A percentile compares a stretch with the other conserved stretches of the same genome.
phyloP scores from a whole-genome alignment of 2,797 vertebrate genomes.

The Liparis tanakae region DNA sequence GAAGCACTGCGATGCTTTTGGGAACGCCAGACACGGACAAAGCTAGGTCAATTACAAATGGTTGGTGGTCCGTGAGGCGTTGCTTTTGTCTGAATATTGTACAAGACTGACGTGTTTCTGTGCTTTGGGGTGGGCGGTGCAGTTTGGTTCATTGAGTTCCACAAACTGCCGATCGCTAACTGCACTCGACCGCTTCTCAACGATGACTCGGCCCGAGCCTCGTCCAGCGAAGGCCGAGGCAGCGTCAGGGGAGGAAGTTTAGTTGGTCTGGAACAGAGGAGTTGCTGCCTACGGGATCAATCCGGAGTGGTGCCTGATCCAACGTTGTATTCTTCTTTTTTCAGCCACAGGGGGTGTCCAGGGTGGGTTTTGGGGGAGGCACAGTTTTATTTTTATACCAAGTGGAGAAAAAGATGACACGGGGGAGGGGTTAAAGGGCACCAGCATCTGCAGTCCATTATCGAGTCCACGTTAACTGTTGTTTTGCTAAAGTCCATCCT shows the following conservation, averaged over 20 bases:
- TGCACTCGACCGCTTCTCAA: constrained; percentile 37
- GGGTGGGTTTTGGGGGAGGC: constrained; percentile 57
- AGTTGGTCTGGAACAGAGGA: constrained; percentile 9
- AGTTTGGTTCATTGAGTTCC: constrained; percentile 22
- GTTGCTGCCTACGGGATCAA: constrained; percentile 9
- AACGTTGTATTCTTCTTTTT: neutral
- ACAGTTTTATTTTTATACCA: constrained; percentile 79
- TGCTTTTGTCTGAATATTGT: constrained; percentile 36
- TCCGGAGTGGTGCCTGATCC: constrained; percentile 35
- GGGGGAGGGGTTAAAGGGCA: constrained; percentile 39
- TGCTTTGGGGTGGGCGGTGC: constrained; percentile 13
- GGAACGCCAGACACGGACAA: constrained; percentile 33
- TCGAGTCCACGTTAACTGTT: constrained; percentile 60
- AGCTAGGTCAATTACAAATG: constrained; percentile 18
- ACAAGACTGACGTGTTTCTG: constrained; percentile 25
- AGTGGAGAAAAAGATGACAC: constrained; percentile 39
- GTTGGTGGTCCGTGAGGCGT: constrained; percentile 22
- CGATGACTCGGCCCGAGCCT: constrained; percentile 27
- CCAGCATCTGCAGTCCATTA: constrained; percentile 39
- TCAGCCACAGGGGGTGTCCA: constrained; percentile 50
- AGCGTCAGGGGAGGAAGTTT: constrained; percentile 71
- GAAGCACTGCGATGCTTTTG: constrained; percentile 46
- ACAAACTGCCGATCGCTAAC: constrained; percentile 32
- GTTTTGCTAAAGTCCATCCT: constrained; percentile 57
- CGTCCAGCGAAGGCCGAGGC: constrained; percentile 38